Conservation (phyloP, 2,113 vertebrate genomes). For the Pteronura brasiliensis region DNA sequence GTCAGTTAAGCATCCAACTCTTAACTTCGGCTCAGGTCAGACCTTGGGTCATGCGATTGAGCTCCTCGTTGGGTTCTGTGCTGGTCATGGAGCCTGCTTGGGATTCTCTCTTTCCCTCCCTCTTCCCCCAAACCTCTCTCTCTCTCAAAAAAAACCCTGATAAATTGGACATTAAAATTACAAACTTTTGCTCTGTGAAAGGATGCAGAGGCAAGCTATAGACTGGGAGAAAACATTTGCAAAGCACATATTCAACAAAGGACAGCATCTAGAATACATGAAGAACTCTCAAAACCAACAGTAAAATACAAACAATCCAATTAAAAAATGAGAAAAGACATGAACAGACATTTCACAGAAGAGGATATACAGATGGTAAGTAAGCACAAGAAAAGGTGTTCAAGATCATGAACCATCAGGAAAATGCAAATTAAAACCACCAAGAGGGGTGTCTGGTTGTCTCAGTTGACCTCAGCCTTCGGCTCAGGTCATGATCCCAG, state of each 20-base stretch:
- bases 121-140: neutral
- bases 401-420: neutral
- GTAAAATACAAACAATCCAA: neutral
- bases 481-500: neutral
- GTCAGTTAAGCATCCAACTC: neutral
- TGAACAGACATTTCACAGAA: neutral
- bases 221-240: neutral
- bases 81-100: neutral
- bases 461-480: neutral
- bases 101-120: neutral
- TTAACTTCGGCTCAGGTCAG: neutral
- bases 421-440: slow-evolving; percentile 21
- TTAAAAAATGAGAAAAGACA: neutral
- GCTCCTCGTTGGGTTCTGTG: neutral
- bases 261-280: neutral
- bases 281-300: neutral
- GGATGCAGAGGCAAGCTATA: neutral
- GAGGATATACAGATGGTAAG: neutral
- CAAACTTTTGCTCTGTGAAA: neutral
- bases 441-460: neutral
- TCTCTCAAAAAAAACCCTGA: neutral
- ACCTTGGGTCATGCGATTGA: neutral
- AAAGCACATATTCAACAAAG: neutral
- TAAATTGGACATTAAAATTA: neutral
- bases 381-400: slow-evolving; percentile 2